phyloP scores from a whole-genome alignment of 2,113 vertebrate species.

The Sciurus niger region DNA sequence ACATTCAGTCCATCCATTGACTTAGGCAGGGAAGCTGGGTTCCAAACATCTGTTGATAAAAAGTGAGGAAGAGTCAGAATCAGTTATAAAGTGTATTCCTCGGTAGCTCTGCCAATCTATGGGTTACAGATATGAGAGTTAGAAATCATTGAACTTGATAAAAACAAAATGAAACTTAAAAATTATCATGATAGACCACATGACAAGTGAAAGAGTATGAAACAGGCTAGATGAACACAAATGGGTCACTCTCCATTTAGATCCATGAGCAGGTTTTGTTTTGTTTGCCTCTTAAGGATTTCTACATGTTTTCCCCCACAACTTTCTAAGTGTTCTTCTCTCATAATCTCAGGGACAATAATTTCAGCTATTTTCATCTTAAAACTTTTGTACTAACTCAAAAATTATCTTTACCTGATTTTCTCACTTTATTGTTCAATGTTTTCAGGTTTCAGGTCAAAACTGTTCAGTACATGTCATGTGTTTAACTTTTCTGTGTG shows the following conservation, averaged over 20 bases:
- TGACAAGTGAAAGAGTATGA: background rate
- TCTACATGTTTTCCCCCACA: too few relatives aligned
- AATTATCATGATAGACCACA: background rate
- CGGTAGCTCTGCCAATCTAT: background rate
- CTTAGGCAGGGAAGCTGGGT: too few relatives aligned
- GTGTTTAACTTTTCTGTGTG: too few relatives aligned
- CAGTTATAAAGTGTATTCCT: background rate
- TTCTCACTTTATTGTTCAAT: too few relatives aligned
- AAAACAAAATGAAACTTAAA: background rate
- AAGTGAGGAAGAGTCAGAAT: background rate
- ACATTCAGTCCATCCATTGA: too few relatives aligned
- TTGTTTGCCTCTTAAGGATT: background rate
- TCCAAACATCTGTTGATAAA: background rate
- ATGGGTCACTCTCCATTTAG: background rate
- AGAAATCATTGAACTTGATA: background rate
- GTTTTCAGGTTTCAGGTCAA: too few relatives aligned
- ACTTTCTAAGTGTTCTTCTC: too few relatives aligned
- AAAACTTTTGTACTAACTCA: too few relatives aligned
- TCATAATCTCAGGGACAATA: too few relatives aligned
- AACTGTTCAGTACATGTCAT: too few relatives aligned
- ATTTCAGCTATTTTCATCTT: too few relatives aligned
- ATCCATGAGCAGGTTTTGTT: background rate
- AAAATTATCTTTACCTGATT: too few relatives aligned
- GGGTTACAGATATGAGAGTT: background rate
- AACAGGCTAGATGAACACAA: background rate